Conservation (phyloP, 2,888 invertebrate genomes). For the Mythimna vitellina region DNA sequence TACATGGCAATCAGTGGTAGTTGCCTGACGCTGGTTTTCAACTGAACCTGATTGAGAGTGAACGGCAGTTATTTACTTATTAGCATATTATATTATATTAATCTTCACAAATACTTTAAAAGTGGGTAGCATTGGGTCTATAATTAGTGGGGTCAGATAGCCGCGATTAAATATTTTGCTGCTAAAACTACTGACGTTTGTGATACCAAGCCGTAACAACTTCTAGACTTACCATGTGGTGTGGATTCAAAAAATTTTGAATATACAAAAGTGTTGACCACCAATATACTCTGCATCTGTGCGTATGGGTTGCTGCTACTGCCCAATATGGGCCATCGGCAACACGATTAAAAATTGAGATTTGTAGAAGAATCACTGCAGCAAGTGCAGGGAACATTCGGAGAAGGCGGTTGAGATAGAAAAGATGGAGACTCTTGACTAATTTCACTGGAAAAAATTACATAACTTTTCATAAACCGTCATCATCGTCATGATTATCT, state of each 20-base stretch:
- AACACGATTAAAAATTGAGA: constrained; percentile 74
- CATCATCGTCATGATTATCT: no score
- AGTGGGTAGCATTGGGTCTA: no score
- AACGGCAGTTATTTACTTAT: no score
- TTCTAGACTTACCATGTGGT: constrained; percentile 68
- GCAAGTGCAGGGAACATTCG: constrained; percentile 81
- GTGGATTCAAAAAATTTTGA: constrained; percentile 76
- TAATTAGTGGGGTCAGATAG: no score
- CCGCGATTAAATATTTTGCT: not conserved
- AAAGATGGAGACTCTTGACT: constrained; percentile 77
- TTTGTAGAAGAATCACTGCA: constrained; percentile 74
- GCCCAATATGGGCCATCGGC: constrained; percentile 79
- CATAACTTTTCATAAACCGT: no score
- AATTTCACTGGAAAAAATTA: constrained; percentile 73
- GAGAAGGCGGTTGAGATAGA: constrained; percentile 80
- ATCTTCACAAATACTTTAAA: no score
- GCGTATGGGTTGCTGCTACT: constrained; percentile 51
- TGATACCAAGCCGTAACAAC: not conserved
- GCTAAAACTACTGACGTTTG: not conserved
- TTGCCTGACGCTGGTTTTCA: no score
- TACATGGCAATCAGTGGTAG: no score
- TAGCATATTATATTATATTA: no score
- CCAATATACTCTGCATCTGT: constrained; percentile 78
- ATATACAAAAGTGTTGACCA: constrained; percentile 80
- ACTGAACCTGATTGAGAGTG: no score